Conservation (phyloP, 2,113 vertebrate genomes). For the Coturnix japonica region DNA sequence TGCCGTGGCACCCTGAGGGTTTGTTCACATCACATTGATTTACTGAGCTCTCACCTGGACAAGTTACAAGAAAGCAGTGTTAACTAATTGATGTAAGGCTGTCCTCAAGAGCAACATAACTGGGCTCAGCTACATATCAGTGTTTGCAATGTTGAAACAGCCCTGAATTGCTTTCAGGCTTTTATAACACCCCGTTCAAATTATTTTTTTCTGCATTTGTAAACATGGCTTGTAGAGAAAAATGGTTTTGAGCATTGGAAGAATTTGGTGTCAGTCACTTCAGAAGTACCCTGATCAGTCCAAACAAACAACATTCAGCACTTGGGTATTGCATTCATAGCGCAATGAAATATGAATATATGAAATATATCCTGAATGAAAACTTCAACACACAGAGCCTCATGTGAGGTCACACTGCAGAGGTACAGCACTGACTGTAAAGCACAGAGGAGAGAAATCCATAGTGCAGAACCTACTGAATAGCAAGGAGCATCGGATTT, state of each 20-base stretch:
- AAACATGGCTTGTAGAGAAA: conserved; percentile 31
- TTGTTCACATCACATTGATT: neutral
- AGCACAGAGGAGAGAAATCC: neutral
- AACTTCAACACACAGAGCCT: neutral
- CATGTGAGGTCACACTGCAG: neutral
- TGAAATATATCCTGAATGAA: neutral
- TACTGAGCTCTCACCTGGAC: conserved; percentile 7
- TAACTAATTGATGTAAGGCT: conserved; percentile 30
- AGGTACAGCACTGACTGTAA: neutral
- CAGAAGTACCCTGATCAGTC: neutral
- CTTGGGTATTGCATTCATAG: accelerated
- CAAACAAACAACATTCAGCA: conserved; percentile 13
- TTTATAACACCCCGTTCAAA: conserved; percentile 47
- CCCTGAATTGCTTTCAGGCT: conserved; percentile 45
- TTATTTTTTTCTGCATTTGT: conserved; percentile 55
- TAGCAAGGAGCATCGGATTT: neutral
- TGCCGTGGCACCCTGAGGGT: neutral
- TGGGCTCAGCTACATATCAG: conserved; percentile 14
- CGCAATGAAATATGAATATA: too few species aligned
- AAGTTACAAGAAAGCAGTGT: neutral
- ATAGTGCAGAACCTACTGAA: neutral
- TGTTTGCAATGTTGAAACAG: conserved; percentile 47
- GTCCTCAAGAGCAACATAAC: conserved; percentile 26
- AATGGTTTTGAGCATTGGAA: conserved; percentile 23
- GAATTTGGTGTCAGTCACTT: conserved; percentile 36